These are phyloP conservation scores for Labia minor DNA, from an alignment of 2,888 invertebrate species.

Conservation along the genomic window DNA sequence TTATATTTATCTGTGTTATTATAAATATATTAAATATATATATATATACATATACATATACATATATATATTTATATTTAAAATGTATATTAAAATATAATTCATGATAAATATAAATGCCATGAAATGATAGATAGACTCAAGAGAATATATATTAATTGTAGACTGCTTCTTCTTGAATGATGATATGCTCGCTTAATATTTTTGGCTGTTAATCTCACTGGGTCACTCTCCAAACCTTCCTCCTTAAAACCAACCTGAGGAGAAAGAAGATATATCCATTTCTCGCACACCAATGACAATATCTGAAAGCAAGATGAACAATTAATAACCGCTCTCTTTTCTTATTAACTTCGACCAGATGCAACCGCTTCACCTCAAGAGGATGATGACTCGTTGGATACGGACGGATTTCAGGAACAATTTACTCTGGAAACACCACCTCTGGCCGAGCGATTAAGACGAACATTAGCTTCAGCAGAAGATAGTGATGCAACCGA, in stretches of 20 bases:
- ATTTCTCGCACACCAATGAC: conserved; percentile 19
- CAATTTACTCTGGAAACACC: conserved; percentile 41
- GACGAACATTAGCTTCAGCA: conserved; percentile 24
- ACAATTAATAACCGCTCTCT: conserved; percentile 22
- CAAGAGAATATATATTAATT: neutral
- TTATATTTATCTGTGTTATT: neutral
- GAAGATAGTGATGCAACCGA: conserved; percentile 25
- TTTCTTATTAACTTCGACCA: conserved; percentile 25
- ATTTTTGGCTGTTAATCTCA: conserved; percentile 13
- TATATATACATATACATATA: neutral
- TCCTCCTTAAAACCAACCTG: conserved; percentile 19
- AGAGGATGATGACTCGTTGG: conserved; percentile 45
- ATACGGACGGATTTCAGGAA: conserved; percentile 44
- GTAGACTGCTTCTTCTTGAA: conserved; percentile 8
- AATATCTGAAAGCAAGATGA: conserved; percentile 16
- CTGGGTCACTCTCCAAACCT: conserved; percentile 17
- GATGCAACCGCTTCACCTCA: conserved; percentile 41
- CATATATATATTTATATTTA: neutral
- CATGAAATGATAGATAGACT: too few species aligned
- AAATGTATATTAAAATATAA: too few species aligned
- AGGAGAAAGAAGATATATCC: conserved; percentile 14
- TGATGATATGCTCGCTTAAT: conserved; percentile 13
- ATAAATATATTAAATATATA: neutral
- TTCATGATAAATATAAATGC: too few species aligned
- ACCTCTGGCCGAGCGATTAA: conserved; percentile 29